phyloP scores from a whole-genome alignment of 2,888 invertebrate genomes.

The Monochamus alternatus region DNA sequence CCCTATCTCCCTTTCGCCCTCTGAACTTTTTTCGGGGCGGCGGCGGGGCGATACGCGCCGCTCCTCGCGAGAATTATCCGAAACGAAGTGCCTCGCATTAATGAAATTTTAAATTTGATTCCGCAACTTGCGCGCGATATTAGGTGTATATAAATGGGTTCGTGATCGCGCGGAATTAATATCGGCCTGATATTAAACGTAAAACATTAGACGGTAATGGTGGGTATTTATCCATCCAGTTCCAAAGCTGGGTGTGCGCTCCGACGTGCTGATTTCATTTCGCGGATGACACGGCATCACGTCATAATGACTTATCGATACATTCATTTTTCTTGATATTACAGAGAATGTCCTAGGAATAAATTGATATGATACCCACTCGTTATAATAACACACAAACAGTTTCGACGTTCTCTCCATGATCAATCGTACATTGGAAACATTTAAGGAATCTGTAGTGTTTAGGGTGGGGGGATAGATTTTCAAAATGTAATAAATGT shows the following conservation, averaged over 20 bases:
- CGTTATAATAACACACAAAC: too few relatives aligned
- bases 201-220: constrained; percentile 10
- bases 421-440: too few relatives aligned
- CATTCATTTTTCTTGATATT: too few relatives aligned
- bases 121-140: constrained; percentile 17
- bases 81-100: constrained; percentile 22
- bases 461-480: too few relatives aligned
- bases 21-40: constrained; percentile 25
- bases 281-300: too few relatives aligned
- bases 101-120: constrained; percentile 27
- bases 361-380: too few relatives aligned
- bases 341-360: too few relatives aligned
- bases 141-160: constrained; percentile 9
- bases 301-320: too few relatives aligned
- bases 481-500: too few relatives aligned
- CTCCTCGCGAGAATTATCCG: constrained; percentile 21
- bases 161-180: neutral
- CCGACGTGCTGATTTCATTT: too few relatives aligned
- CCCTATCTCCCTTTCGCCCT: neutral
- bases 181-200: constrained; percentile 16
- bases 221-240: neutral
- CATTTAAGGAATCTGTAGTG: too few relatives aligned
- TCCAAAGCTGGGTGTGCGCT: neutral
- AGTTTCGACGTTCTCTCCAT: too few relatives aligned
- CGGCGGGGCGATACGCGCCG: constrained; percentile 13